Evolutionary conservation across 2,888 invertebrate genomes (phyloP).

Genomic region (Limnephilus lunatus): DNA sequence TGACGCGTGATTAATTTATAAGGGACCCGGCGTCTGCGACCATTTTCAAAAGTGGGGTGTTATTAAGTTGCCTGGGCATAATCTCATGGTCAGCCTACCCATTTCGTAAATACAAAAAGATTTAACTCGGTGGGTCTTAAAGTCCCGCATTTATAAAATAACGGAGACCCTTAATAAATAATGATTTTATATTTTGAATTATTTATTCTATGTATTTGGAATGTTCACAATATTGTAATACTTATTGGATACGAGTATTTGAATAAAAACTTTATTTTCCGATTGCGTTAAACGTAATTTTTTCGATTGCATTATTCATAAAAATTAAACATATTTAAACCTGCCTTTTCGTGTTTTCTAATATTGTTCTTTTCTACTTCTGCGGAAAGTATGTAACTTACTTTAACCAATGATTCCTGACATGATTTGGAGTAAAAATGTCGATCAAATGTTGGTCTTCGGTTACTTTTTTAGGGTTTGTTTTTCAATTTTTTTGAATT

Average conservation of each 20-base stretch:
- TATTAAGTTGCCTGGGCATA: slow-evolving; percentile 22
- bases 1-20: slow-evolving; percentile 62
- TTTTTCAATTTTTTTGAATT: no score
- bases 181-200: neutral
- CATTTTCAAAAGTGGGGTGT: neutral
- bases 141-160: neutral
- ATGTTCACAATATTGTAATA: neutral
- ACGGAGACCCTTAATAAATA: neutral
- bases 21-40: slow-evolving; percentile 44
- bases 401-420: no score
- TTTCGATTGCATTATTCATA: neutral
- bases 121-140: neutral
- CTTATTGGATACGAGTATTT: no score
- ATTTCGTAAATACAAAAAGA: neutral
- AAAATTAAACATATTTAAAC: no score
- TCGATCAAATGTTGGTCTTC: no score
- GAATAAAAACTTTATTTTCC: neutral
- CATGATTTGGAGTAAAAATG: no score
- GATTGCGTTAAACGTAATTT: neutral
- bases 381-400: no score
- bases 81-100: slow-evolving; percentile 18
- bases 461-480: no score
- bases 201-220: neutral
- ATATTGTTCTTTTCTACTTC: no score
- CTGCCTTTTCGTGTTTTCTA: no score